Evolutionary conservation across 2,888 invertebrate species (phyloP).

Genomic region (Sinopyrophorus schimmeli): DNA sequence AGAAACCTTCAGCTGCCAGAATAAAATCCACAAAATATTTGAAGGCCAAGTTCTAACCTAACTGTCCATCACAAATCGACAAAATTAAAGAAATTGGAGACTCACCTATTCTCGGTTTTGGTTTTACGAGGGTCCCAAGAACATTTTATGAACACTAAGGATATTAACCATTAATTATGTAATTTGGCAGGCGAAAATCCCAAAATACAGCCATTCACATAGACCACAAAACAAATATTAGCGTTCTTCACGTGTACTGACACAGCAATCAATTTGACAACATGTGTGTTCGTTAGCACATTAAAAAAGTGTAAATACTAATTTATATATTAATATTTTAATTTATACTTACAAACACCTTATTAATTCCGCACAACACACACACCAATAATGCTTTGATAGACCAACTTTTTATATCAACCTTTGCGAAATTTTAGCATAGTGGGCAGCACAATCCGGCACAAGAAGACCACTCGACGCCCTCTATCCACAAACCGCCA

Average conservation of each 20-base stretch:
- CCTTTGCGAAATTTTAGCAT: conserved; percentile 16
- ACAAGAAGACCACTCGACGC: not conserved
- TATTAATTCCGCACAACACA: conserved; percentile 29
- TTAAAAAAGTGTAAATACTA: conserved; percentile 12
- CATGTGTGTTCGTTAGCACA: conserved; percentile 1
- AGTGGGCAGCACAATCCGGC: conserved; percentile 28
- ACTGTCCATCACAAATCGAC: conserved; percentile 27
- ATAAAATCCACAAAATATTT: conserved; percentile 21
- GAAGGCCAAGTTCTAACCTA: conserved; percentile 31
- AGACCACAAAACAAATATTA: conserved; percentile 22
- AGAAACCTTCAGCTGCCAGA: conserved; percentile 37
- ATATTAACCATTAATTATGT: conserved; percentile 16
- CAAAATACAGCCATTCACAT: conserved; percentile 24
- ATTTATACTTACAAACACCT: conserved; percentile 26
- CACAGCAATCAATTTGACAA: conserved; percentile 13
- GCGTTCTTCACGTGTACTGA: conserved; percentile 23
- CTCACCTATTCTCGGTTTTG: conserved; percentile 12
- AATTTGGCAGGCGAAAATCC: conserved; percentile 22
- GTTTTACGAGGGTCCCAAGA: not conserved
- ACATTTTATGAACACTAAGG: conserved; percentile 13
- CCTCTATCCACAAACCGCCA: not conserved
- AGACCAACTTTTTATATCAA: conserved; percentile 23
- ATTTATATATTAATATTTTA: conserved; percentile 6
- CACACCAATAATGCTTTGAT: conserved; percentile 21
- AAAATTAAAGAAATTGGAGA: too few relatives aligned